These are phyloP conservation scores for Halictus rubicundus DNA, from an alignment of 1,140 invertebrate genomes.

Conservation along the genomic window DNA sequence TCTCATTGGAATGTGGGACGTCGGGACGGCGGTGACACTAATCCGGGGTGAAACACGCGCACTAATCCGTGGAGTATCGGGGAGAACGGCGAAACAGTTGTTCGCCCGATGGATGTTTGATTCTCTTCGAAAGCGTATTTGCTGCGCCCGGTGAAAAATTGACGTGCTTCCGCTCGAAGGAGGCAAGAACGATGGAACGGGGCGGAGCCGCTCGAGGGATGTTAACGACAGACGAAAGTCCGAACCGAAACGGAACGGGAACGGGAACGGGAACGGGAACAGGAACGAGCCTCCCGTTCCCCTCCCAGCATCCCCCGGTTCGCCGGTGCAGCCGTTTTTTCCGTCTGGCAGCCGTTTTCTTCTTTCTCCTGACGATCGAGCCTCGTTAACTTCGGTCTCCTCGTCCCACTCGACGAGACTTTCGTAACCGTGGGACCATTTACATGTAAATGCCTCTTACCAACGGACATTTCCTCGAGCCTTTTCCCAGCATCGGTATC, in stretches of 20 bases:
- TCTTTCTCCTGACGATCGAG: conserved; percentile 58
- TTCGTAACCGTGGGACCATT: conserved; percentile 62
- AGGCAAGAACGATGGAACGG: conserved; percentile 41
- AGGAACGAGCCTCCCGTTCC: too few relatives aligned
- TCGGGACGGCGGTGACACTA: neutral
- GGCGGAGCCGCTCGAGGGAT: conserved; percentile 22
- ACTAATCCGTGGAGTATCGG: neutral
- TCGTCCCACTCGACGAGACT: conserved; percentile 47
- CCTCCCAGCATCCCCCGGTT: conserved; percentile 5
- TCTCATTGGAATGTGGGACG: neutral
- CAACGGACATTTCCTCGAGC: conserved; percentile 60
- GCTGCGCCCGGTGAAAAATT: conserved; percentile 32
- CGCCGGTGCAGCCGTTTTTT: conserved; percentile 33
- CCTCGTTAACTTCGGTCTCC: conserved; percentile 60
- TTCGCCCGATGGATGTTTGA: conserved; percentile 42
- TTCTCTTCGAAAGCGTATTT: conserved; percentile 13
- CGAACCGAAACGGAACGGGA: conserved; percentile 47
- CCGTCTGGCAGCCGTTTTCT: conserved; percentile 42
- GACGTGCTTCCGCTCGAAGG: conserved; percentile 35
- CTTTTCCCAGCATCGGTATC: conserved; percentile 56
- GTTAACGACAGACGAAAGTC: conserved; percentile 59
- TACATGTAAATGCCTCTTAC: conserved; percentile 66
- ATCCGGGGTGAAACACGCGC: neutral
- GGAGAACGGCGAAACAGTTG: neutral
- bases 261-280: too few relatives aligned